A percentile compares a stretch with the other conserved stretches of the same genome.
phyloP scores from a whole-genome alignment of 2,797 vertebrate species.

The Chelon labrosus region DNA sequence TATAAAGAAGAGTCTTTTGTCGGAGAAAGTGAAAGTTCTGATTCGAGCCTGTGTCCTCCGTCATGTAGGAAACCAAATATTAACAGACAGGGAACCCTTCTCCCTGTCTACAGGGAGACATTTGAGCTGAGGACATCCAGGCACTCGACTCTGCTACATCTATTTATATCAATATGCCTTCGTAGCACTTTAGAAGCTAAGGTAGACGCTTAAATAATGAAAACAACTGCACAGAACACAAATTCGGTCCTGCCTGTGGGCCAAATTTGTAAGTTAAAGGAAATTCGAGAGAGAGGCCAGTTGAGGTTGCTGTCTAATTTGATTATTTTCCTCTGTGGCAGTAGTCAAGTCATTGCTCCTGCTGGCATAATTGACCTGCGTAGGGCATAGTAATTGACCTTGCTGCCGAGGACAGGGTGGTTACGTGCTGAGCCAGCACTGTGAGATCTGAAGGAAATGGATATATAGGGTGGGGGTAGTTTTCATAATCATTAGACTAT shows the following conservation, averaged over 20 bases:
- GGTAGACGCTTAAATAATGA: constrained; percentile 41
- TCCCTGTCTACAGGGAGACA: constrained; percentile 55
- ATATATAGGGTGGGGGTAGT: constrained; percentile 13
- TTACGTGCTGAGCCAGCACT: constrained; percentile 76
- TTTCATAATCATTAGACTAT: constrained; percentile 32
- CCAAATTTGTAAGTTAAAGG: constrained; percentile 28
- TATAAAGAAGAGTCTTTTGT: constrained; percentile 10
- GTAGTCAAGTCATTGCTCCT: constrained; percentile 61
- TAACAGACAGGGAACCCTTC: constrained; percentile 62
- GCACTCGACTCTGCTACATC: constrained; percentile 41
- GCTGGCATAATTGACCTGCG: constrained; percentile 72
- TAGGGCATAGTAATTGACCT: constrained; percentile 72
- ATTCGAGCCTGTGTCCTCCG: constrained; percentile 23
- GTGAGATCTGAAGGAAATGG: constrained; percentile 39
- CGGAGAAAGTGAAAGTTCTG: constrained; percentile 18
- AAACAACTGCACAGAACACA: constrained; percentile 25
- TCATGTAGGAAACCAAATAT: constrained; percentile 59
- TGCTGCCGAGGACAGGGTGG: constrained; percentile 65
- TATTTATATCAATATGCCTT: constrained; percentile 67
- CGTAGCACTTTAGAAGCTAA: constrained; percentile 34
- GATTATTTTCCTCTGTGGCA: constrained; percentile 26
- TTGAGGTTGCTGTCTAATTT: constrained; percentile 32
- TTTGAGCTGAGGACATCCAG: constrained; percentile 49
- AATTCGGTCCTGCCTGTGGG: not conserved
- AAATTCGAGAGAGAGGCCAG: constrained; percentile 38